A percentile compares a stretch with the other conserved stretches of the same genome.
Evolutionary conservation across 2,888 invertebrate species (phyloP).

Genomic region (Tridacna crocea): DNA sequence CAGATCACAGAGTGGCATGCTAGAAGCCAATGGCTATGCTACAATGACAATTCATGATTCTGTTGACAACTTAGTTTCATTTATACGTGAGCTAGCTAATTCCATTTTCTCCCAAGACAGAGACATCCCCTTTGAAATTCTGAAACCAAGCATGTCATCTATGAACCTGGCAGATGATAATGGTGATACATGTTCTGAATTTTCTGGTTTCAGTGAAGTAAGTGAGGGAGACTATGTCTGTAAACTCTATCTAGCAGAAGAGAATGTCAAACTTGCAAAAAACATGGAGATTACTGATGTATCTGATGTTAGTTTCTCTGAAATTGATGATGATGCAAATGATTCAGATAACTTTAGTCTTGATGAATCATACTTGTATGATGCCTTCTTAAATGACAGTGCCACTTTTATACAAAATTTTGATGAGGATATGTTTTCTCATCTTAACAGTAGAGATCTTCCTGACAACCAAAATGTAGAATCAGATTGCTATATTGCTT

Average conservation of each 20-base stretch:
- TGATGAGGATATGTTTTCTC: not conserved
- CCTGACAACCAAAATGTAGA: too few relatives aligned
- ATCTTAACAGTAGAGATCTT: not conserved
- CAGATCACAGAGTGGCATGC: not conserved
- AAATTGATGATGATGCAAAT: not conserved
- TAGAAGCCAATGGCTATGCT: constrained; percentile 5
- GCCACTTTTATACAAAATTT: not conserved
- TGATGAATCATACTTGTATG: not conserved
- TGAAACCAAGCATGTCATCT: not conserved
- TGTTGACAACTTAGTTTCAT: not conserved
- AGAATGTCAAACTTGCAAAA: not conserved
- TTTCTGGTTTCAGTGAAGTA: not conserved
- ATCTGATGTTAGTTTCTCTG: not conserved
- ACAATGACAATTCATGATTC: not conserved
- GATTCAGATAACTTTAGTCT: not conserved
- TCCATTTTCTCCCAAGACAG: not conserved
- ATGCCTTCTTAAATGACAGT: not conserved
- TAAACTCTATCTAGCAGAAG: not conserved
- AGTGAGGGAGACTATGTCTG: constrained; percentile 1
- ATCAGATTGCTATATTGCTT: not conserved
- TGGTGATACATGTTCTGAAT: not conserved
- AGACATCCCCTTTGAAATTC: constrained; percentile 6
- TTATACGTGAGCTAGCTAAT: not conserved
- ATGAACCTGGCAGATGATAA: not conserved
- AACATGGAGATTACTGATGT: not conserved